phyloP scores from a whole-genome alignment of 2,888 invertebrate genomes.

The Apocheima hispidaria region DNA sequence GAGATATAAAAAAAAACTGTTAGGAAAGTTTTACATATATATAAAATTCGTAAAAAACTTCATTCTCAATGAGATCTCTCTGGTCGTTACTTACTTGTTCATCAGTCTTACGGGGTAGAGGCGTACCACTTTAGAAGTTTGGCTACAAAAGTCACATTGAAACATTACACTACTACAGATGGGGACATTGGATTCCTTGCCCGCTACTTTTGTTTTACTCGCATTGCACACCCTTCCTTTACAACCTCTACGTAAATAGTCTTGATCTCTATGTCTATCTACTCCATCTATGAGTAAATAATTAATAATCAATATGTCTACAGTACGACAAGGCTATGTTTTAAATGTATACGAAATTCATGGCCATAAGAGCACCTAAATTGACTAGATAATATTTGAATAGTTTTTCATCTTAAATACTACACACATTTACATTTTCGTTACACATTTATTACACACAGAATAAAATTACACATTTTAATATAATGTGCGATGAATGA shows the following conservation, averaged over 20 bases:
- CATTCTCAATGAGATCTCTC: constrained; percentile 19
- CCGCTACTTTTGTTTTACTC: too few species aligned
- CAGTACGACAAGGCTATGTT: not conserved
- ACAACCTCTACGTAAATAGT: not conserved
- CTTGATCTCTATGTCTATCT: not conserved
- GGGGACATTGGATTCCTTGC: too few species aligned
- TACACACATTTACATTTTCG: not conserved
- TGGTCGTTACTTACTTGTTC: not conserved
- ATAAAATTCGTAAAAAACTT: constrained; percentile 10
- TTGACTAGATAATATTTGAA: not conserved
- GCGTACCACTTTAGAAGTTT: constrained; percentile 7
- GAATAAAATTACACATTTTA: not conserved
- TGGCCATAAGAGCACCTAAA: not conserved
- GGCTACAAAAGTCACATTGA: constrained; percentile 1
- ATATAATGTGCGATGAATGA: not conserved
- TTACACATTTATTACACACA: constrained; percentile 1
- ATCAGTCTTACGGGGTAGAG: constrained; percentile 14
- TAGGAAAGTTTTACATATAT: not conserved
- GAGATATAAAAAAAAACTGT: not conserved
- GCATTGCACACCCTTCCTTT: too few species aligned
- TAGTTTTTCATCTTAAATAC: not conserved
- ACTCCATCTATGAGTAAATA: too few species aligned
- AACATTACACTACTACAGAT: not conserved
- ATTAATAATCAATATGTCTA: not conserved
- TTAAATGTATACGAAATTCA: not conserved